These are phyloP conservation scores for Phortica okadai DNA, from an alignment of 2,888 invertebrate genomes.

Conservation along the genomic window DNA sequence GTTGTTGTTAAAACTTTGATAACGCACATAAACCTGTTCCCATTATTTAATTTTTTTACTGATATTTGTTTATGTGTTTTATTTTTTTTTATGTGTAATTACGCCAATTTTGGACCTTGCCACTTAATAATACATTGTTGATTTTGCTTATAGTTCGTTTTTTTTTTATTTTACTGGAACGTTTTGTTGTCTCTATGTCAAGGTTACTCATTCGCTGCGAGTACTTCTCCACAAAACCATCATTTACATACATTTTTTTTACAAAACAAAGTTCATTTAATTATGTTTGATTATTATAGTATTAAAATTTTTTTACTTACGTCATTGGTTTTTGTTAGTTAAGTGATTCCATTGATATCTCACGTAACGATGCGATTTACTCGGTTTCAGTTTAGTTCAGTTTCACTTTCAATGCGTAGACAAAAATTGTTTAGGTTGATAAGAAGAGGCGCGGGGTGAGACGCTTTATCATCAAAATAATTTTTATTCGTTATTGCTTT, in stretches of 20 bases:
- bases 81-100: not conserved
- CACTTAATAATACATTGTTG: not conserved
- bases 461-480: not conserved
- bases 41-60: not conserved
- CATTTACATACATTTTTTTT: not conserved
- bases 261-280: not conserved
- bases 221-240: too few species aligned
- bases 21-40: not conserved
- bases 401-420: slow-evolving; percentile 19
- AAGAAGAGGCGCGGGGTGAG: too few species aligned
- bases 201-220: not conserved
- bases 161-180: not conserved
- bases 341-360: slow-evolving; percentile 9
- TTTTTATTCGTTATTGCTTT: not conserved
- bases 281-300: not conserved
- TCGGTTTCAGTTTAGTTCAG: not conserved
- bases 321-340: not conserved
- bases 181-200: slow-evolving; percentile 7
- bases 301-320: not conserved
- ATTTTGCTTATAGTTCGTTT: not conserved
- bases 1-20: too few species aligned
- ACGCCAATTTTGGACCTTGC: not conserved
- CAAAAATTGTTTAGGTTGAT: not conserved
- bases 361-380: not conserved
- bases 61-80: not conserved